These are phyloP conservation scores for Terrapene triunguis DNA, from an alignment of 2,113 vertebrate genomes.

Conservation along the genomic window DNA sequence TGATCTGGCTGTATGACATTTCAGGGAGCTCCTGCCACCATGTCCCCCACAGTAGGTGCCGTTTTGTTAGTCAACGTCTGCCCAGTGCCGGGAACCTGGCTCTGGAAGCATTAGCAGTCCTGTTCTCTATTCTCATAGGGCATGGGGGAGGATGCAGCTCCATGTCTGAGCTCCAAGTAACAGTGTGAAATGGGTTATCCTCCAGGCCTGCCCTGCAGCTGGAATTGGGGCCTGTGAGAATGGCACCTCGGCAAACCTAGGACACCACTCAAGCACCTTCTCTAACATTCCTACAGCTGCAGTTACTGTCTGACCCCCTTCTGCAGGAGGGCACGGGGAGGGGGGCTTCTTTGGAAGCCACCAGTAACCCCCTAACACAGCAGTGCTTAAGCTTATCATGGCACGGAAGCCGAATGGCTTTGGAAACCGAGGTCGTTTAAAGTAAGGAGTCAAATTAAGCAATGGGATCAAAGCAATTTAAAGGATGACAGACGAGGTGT, in stretches of 20 bases:
- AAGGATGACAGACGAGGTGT: slow-evolving; percentile 1
- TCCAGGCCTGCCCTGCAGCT: not conserved
- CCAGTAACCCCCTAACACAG: not conserved
- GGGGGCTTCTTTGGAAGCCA: rapidly evolving
- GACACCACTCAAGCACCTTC: not conserved
- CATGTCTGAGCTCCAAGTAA: not conserved
- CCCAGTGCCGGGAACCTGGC: rapidly evolving
- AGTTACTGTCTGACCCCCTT: not conserved
- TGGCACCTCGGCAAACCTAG: rapidly evolving
- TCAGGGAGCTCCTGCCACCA: not conserved
- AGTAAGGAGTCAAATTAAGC: not conserved
- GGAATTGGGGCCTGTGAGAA: not conserved
- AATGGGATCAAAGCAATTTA: slow-evolving; percentile 37
- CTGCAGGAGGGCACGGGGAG: rapidly evolving
- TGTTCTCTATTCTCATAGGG: rapidly evolving
- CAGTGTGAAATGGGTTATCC: not conserved
- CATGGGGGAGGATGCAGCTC: not conserved
- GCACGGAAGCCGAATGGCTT: not conserved
- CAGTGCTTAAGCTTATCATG: rapidly evolving
- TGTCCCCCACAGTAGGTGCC: not conserved
- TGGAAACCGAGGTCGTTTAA: not conserved
- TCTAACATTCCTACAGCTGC: not conserved
- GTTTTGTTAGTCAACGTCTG: rapidly evolving
- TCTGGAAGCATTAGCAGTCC: not conserved
- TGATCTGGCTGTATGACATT: not conserved